phyloP scores from a whole-genome alignment of 2,113 vertebrate genomes.

The Neodontobutis hainanensis region DNA sequence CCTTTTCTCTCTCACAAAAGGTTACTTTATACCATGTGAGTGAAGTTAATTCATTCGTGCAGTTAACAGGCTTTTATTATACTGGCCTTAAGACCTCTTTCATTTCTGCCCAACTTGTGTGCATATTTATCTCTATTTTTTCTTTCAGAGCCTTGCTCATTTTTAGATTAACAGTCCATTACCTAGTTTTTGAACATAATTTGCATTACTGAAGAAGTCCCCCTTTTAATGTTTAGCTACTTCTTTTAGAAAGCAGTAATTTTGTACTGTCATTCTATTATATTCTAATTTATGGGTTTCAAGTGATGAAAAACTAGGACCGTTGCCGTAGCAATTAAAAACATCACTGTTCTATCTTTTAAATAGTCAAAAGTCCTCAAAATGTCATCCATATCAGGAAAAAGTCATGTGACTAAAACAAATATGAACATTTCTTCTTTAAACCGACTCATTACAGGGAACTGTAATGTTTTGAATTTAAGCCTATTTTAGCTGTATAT shows the following conservation, averaged over 20 bases:
- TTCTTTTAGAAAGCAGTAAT: not conserved
- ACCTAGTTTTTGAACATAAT: not conserved
- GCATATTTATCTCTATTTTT: slow-evolving; percentile 42
- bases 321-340: no score
- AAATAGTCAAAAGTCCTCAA: no score
- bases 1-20: slow-evolving; percentile 39
- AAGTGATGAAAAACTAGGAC: no score
- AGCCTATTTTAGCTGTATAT: not conserved
- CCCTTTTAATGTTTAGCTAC: not conserved
- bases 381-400: no score
- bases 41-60: slow-evolving; percentile 44
- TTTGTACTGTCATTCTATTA: not conserved
- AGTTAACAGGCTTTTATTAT: slow-evolving; percentile 40
- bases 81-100: slow-evolving; percentile 43
- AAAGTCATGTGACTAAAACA: no score
- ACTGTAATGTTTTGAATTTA: no score
- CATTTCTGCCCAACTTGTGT: slow-evolving; percentile 27
- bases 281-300: no score
- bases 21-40: slow-evolving; percentile 22
- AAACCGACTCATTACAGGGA: no score
- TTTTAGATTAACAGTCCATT: slow-evolving; percentile 13
- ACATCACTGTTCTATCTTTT: no score
- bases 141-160: slow-evolving; percentile 13
- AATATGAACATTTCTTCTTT: no score
- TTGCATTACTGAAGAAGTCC: slow-evolving; percentile 7